Conservation (phyloP, 2,888 invertebrate genomes). For the Buathra laborator region DNA sequence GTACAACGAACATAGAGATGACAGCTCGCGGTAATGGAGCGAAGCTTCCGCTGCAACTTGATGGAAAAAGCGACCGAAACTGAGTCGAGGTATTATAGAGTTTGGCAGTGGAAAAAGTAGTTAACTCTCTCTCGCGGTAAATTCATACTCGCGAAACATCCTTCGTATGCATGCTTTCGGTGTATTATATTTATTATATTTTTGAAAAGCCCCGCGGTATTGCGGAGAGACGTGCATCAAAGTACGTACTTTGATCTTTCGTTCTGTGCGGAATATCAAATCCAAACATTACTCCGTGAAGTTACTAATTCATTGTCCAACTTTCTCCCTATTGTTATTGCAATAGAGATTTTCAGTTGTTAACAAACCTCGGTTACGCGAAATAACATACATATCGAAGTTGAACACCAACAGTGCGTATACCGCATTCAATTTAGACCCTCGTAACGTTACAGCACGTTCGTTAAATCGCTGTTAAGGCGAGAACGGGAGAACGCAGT, state of each 20-base stretch:
- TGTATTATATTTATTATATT: not conserved
- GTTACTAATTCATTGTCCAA: not conserved
- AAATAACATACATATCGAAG: not conserved
- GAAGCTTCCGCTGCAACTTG: not conserved
- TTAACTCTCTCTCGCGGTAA: not conserved
- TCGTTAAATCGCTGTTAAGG: too few species aligned
- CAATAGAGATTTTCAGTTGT: not conserved
- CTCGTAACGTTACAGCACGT: not conserved
- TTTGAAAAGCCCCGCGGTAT: not conserved
- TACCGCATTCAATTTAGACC: not conserved
- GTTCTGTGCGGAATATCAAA: not conserved
- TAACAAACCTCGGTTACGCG: not conserved
- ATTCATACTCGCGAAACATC: not conserved
- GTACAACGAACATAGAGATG: not conserved
- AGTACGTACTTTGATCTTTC: not conserved
- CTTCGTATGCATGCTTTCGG: not conserved
- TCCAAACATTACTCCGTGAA: not conserved
- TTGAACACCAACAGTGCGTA: not conserved
- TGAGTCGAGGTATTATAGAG: slow-evolving; percentile 6
- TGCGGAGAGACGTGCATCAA: not conserved
- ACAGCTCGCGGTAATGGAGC: slow-evolving; percentile 15
- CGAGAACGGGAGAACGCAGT: too few species aligned
- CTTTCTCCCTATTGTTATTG: not conserved
- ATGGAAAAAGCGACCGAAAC: not conserved
- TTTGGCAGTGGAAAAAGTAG: slow-evolving; percentile 6